Conservation (phyloP, 2,113 vertebrate species). For the Agapornis roseicollis region DNA sequence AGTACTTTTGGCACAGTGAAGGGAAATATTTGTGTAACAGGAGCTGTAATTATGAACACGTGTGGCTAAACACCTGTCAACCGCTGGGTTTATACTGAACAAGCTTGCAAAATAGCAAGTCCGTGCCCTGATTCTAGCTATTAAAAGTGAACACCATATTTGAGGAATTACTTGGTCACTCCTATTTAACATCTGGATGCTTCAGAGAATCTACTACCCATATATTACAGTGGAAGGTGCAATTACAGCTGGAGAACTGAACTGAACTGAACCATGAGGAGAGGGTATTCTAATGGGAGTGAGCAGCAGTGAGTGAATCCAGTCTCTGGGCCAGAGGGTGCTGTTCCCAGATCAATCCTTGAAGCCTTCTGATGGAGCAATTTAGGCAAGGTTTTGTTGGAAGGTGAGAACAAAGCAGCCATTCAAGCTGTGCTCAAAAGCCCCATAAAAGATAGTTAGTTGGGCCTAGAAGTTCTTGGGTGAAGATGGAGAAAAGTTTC, state of each 20-base stretch:
- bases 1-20: slow-evolving; percentile 21
- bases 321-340: not conserved
- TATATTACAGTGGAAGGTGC: not conserved
- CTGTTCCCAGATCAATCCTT: not conserved
- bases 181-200: not conserved
- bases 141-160: not conserved
- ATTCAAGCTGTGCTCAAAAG: not conserved
- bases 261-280: not conserved
- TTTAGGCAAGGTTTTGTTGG: not conserved
- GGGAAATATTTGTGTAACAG: slow-evolving; percentile 33
- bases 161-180: not conserved
- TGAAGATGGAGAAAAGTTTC: not conserved
- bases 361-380: not conserved
- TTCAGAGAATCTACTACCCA: not conserved
- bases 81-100: not conserved
- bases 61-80: slow-evolving; percentile 12
- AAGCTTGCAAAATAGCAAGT: not conserved
- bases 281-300: not conserved
- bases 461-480: not conserved
- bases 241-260: not conserved
- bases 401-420: not conserved
- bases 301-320: not conserved
- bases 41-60: slow-evolving; percentile 16
- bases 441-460: not conserved
- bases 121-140: not conserved